Percentiles rank a stretch among this genome's conserved stretches.
Evolutionary conservation across 2,113 vertebrate genomes (phyloP).

Genomic region (Pseudois nayaur): DNA sequence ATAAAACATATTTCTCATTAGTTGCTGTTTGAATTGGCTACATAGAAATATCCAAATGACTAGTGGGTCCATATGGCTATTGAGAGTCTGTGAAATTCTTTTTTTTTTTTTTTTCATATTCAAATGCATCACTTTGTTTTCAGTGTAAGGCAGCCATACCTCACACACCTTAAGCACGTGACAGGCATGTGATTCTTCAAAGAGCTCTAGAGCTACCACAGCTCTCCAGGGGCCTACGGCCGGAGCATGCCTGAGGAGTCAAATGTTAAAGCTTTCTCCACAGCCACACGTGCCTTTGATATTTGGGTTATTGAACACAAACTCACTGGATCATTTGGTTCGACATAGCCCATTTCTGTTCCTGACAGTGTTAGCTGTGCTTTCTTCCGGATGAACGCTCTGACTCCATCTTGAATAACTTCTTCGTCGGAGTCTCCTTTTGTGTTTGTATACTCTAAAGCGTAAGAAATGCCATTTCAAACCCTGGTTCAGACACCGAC

Average conservation of each 20-base stretch:
- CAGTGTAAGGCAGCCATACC: neutral
- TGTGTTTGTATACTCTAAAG: neutral
- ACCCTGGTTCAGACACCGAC: neutral
- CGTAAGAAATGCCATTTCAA: neutral
- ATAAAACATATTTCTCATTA: neutral
- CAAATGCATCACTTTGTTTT: neutral
- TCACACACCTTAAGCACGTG: rapidly evolving
- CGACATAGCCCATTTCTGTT: neutral
- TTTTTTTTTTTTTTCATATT: neutral
- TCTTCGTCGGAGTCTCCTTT: neutral
- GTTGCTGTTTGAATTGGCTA: neutral
- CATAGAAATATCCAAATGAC: neutral
- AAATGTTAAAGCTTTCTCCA: neutral
- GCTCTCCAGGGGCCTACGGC: neutral
- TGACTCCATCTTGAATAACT: neutral
- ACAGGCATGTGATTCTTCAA: neutral
- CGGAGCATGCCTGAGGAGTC: rapidly evolving
- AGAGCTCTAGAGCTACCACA: neutral
- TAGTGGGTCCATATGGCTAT: neutral
- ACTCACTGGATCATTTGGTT: neutral
- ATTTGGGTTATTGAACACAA: neutral
- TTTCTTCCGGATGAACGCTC: neutral
- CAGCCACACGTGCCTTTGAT: neutral
- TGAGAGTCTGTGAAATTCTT: neutral
- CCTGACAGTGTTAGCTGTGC: neutral